Conservation (phyloP, 2,797 vertebrate species). For the Echeneis naucrates region DNA sequence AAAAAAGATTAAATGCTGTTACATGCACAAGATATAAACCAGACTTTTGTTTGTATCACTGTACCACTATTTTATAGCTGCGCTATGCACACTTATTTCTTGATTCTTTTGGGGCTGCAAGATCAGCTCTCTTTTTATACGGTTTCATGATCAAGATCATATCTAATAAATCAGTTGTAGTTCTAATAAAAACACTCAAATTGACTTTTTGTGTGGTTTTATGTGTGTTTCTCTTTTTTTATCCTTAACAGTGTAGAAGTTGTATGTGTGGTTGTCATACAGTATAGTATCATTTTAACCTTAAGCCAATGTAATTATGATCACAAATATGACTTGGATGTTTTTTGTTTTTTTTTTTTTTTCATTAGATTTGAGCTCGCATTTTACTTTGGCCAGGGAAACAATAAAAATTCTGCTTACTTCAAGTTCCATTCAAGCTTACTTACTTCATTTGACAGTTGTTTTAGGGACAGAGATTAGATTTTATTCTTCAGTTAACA, state of each 20-base stretch:
- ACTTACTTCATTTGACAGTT: background rate
- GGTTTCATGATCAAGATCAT: constrained; percentile 39
- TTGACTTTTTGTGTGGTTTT: constrained; percentile 2
- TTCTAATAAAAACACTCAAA: constrained; percentile 57
- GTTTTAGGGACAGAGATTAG: background rate
- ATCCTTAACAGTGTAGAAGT: background rate
- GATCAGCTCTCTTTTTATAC: constrained; percentile 29
- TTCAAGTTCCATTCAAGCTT: background rate
- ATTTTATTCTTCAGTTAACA: background rate
- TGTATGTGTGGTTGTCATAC: background rate
- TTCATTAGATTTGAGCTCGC: background rate
- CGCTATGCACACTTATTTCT: constrained; percentile 44
- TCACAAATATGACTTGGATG: background rate
- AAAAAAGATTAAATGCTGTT: constrained; percentile 13
- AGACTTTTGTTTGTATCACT: constrained; percentile 42
- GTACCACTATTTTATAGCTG: constrained; percentile 55
- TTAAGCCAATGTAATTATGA: background rate
- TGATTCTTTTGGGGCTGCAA: constrained; percentile 35
- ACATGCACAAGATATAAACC: constrained; percentile 35
- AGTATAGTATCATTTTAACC: background rate
- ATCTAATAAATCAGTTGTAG: constrained; percentile 32
- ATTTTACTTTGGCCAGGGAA: background rate
- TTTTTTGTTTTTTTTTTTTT: background rate
- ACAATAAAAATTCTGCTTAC: background rate
- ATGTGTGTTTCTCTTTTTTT: constrained; percentile 1